Evolutionary conservation across 2,888 invertebrate species (phyloP).

Genomic region (Drosophila lacicola): DNA sequence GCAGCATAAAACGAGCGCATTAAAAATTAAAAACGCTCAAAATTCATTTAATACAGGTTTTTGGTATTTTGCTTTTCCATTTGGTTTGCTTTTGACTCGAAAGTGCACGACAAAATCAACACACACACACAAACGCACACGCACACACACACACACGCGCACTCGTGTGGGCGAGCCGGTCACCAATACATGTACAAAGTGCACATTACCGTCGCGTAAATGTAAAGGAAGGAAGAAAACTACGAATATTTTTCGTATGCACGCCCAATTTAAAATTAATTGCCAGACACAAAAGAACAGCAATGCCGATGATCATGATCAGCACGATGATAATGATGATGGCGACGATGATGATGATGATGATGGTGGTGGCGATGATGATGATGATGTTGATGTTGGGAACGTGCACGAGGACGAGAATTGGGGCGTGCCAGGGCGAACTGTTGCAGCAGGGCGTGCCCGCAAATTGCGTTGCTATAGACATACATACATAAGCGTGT

Average conservation of each 20-base stretch:
- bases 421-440: slow-evolving; percentile 32
- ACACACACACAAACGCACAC: slow-evolving; percentile 26
- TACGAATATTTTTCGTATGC: slow-evolving; percentile 79
- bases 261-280: slow-evolving; percentile 84
- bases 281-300: slow-evolving; percentile 82
- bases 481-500: slow-evolving; percentile 1
- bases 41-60: slow-evolving; percentile 63
- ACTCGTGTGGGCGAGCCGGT: slow-evolving; percentile 28
- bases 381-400: slow-evolving; percentile 13
- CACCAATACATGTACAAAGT: slow-evolving; percentile 48
- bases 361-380: slow-evolving; percentile 14
- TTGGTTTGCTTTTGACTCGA: slow-evolving; percentile 41
- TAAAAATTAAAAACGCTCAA: slow-evolving; percentile 67
- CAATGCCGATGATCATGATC: slow-evolving; percentile 38
- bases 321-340: slow-evolving; percentile 8
- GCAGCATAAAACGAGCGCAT: slow-evolving; percentile 32
- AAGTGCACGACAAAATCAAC: slow-evolving; percentile 62
- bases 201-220: slow-evolving; percentile 66
- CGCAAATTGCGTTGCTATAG: slow-evolving; percentile 34
- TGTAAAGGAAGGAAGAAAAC: slow-evolving; percentile 70
- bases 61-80: slow-evolving; percentile 40
- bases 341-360: slow-evolving; percentile 15
- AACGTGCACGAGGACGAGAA: slow-evolving; percentile 13
- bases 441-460: slow-evolving; percentile 52
- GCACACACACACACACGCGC: slow-evolving; percentile 2